Base-by-base conservation (phyloP, 2,888 invertebrate species). In the Limnephilus lunatus region DNA sequence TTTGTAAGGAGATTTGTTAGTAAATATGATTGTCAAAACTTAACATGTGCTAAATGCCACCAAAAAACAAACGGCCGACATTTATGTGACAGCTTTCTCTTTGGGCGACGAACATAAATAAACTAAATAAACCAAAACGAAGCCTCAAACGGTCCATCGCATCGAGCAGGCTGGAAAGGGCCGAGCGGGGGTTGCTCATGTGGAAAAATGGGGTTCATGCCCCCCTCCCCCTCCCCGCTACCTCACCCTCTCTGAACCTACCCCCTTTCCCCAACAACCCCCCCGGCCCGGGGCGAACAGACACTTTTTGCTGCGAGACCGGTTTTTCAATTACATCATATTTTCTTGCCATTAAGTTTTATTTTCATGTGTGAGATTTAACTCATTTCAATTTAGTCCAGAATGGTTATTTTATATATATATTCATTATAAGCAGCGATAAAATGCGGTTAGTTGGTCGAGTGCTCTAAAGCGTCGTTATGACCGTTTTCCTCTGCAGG, bases 151-250 rank as follows among this genome's bases (percentile, higher is more conserved):
- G 35, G 25, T 25, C n/a, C 68, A n/a, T 68, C 68, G 68, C 68
- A 68, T 68, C 68, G 68, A 83, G 32, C 25, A 83, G 39, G 25
- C 5, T 83, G 83, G 83, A 19, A 83, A 83, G 83, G 83, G 83
- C 32, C 35, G 32, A 83, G 25, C 25, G 83, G 32, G 83, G 32
- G 25, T 83, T 83, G 35, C 25, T n/a, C 83, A 83, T 83, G 83
- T 83, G 83, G 83, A 83, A 83, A 35, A 32, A 68, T 35, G 19
- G 83, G 83, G 19, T 68, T 25, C 35, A 83, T 35, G 15, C 32
- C 83, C 4, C 83, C 2, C 83, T 19, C 83, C 4, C 83, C 2
- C 83, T 19, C 83, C 4, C 31, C 11, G 30, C 30, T 3, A 2
- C 9, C 25, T 35, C 9, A 11, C 83, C 35, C 9, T n/a, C 9